Evolutionary conservation across 2,113 vertebrate species (phyloP).

Genomic region (Anoura caudifer): DNA sequence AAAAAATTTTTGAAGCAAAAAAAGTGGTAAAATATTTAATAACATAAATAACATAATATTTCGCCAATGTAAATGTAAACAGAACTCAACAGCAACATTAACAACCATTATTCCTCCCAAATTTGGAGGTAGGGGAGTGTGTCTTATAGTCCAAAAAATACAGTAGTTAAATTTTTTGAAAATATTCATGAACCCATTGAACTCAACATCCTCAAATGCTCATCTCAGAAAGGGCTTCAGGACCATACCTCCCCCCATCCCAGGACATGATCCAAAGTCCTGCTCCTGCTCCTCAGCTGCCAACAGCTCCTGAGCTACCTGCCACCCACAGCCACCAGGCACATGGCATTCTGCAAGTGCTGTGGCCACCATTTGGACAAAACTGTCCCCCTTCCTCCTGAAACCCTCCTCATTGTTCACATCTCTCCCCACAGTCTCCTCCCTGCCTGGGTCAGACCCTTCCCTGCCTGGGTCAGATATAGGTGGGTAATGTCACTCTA

Average conservation of each 20-base stretch:
- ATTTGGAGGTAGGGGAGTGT: no score
- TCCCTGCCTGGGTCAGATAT: neutral
- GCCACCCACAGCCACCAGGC: neutral
- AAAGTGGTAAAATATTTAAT: no score
- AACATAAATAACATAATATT: no score
- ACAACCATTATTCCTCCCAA: no score
- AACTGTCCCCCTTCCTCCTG: neutral
- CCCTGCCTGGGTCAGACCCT: neutral
- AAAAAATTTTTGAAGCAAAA: no score
- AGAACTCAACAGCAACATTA: no score
- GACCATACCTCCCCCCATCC: accelerated
- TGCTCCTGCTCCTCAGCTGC: neutral
- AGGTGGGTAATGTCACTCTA: neutral
- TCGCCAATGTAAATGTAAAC: no score
- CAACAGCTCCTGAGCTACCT: neutral
- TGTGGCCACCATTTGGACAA: neutral
- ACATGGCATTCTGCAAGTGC: neutral
- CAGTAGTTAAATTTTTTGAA: neutral
- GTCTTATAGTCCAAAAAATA: no score
- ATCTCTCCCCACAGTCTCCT: neutral
- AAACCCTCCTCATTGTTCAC: neutral
- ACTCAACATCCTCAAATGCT: neutral
- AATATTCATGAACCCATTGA: neutral
- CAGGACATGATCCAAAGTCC: neutral
- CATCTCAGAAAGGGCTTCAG: neutral